A percentile compares a stretch with the other conserved stretches of the same genome.
These are phyloP conservation scores for Haemorhous mexicanus DNA, from an alignment of 2,113 vertebrate species.

Conservation along the genomic window DNA sequence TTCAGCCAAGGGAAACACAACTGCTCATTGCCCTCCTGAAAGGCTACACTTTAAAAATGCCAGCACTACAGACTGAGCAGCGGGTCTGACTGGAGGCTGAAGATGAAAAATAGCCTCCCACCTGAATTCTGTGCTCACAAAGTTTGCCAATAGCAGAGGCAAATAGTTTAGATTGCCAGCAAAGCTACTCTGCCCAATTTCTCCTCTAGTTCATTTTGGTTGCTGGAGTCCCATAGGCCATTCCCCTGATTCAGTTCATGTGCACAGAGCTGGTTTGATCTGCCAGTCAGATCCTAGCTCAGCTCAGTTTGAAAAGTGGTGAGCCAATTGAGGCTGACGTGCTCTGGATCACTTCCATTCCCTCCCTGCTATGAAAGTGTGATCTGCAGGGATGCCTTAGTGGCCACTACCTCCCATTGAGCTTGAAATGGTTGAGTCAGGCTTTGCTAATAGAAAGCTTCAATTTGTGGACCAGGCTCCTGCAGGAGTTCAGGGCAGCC, in stretches of 20 bases:
- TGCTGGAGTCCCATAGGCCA: neutral
- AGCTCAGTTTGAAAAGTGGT: neutral
- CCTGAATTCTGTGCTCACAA: neutral
- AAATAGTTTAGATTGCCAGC: neutral
- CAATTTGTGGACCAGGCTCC: neutral
- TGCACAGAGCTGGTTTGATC: neutral
- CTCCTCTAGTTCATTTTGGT: neutral
- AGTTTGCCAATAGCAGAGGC: neutral
- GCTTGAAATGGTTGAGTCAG: neutral
- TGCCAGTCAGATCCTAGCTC: neutral
- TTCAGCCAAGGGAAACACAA: neutral
- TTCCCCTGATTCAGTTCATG: neutral
- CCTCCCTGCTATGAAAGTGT: neutral
- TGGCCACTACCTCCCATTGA: neutral
- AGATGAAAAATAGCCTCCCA: neutral
- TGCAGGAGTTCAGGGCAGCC: neutral
- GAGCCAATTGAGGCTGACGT: neutral
- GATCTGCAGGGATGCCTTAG: neutral
- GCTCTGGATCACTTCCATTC: neutral
- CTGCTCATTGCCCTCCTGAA: neutral
- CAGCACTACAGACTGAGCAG: neutral
- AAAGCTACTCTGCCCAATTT: neutral
- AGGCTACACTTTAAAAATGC: neutral
- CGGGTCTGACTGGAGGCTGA: neutral
- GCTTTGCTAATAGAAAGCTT: neutral